Percentiles rank a stretch among this genome's conserved stretches.
Conservation (phyloP, 2,888 invertebrate genomes). For the Brachycybe producta region DNA sequence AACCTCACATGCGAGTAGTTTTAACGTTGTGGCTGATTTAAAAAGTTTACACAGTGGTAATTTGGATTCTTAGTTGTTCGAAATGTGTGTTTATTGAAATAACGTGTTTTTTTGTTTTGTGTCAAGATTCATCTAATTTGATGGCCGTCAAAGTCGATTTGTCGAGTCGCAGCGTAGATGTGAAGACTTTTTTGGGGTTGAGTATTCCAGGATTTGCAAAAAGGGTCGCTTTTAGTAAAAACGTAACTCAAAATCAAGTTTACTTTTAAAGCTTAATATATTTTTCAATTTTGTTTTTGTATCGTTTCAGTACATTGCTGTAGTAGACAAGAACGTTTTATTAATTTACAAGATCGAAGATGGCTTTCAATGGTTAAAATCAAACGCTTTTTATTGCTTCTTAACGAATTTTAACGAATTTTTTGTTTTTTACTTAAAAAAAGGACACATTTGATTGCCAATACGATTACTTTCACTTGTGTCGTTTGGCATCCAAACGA, state of each 20-base stretch:
- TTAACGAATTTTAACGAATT: too few relatives aligned
- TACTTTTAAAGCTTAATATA: background rate
- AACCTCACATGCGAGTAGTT: too few relatives aligned
- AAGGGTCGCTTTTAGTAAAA: background rate
- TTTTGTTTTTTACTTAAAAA: background rate
- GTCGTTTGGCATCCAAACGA: constrained; percentile 12
- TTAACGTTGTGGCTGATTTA: background rate
- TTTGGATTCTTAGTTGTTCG: too few relatives aligned
- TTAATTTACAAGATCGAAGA: background rate
- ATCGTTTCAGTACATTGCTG: background rate
- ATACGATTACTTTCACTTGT: background rate
- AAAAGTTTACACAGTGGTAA: background rate
- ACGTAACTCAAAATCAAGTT: background rate
- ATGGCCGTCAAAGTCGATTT: too few relatives aligned
- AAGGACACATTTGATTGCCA: background rate
- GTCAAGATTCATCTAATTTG: background rate
- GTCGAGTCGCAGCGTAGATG: too few relatives aligned
- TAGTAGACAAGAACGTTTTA: background rate
- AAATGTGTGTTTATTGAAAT: too few relatives aligned
- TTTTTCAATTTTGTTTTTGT: background rate
- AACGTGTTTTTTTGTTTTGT: background rate
- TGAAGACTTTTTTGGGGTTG: too few relatives aligned
- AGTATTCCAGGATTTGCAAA: background rate
- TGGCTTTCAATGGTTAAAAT: too few relatives aligned
- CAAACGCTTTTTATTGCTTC: too few relatives aligned